Evolutionary conservation across 2,797 vertebrate species (phyloP).

Genomic region (Telmatherina bonti): DNA sequence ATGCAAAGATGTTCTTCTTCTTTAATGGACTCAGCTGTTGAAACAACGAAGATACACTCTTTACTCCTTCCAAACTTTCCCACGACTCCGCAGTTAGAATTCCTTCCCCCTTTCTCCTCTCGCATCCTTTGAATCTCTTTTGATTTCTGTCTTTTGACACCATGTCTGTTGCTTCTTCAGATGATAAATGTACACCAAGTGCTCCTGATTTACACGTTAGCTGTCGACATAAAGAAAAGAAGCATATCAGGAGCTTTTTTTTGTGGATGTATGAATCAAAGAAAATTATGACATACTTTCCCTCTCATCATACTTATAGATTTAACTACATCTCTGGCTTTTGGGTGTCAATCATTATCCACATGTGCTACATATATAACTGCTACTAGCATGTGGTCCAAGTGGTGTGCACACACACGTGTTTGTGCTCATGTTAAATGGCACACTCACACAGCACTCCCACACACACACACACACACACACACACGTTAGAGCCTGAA

Average conservation of each 20-base stretch:
- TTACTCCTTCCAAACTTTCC: slow-evolving; percentile 19
- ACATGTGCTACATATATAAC: slow-evolving; percentile 21
- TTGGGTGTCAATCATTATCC: slow-evolving; percentile 16
- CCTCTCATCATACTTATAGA: slow-evolving; percentile 2
- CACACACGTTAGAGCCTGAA: slow-evolving; percentile 18
- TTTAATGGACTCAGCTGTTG: slow-evolving; percentile 47
- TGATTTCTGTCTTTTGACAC: background rate
- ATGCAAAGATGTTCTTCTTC: slow-evolving; percentile 38
- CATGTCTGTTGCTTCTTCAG: background rate
- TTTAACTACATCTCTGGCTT: background rate
- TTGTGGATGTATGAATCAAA: background rate
- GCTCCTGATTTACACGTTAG: background rate
- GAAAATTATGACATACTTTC: background rate
- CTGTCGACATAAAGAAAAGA: slow-evolving; percentile 22
- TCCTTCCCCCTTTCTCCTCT: background rate
- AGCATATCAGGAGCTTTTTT: slow-evolving; percentile 30
- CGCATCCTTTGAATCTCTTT: background rate
- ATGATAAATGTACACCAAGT: slow-evolving; percentile 2
- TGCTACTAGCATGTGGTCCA: slow-evolving; percentile 31
- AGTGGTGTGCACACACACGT: slow-evolving; percentile 13
- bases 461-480: slow-evolving; percentile 5
- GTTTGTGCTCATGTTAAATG: slow-evolving; percentile 36
- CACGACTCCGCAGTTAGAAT: slow-evolving; percentile 8
- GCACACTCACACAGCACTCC: slow-evolving; percentile 6
- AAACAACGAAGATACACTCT: slow-evolving; percentile 1